Evolutionary conservation across 2,888 invertebrate species (phyloP), one percentile per base, ranked within the genome.

Genomic region (Brachyptera risi): DNA sequence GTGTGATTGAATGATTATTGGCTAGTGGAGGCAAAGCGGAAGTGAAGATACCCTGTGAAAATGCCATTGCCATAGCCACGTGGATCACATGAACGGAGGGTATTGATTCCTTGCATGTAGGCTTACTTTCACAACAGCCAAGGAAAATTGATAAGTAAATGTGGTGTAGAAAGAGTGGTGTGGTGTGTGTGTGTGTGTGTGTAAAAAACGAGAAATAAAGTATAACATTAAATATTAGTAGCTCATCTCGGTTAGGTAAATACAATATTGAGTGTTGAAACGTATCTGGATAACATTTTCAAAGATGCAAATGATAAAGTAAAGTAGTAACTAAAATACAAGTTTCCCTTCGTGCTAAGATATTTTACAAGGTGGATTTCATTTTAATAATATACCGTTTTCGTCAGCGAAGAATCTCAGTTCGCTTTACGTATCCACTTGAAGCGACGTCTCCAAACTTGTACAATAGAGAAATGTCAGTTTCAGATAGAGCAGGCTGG

Each of bases 401-500:
- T 54, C 54, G 54, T 54, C 54, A 37, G 24, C 37, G 35, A 19
- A 19, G 35, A 47, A 47, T 47, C 47, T 47, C 19, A 3, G 19
- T 44, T 44, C 44, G 7, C 44, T 44, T 21, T 11, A 44, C 9
- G 19, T 31, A n/a, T 44, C 44, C 44, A 17, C 54, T 54, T 35
- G 54, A 54, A 54, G 17, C 21, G n/a, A 54, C 54, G 54, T 54
- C 54, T 54, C 54, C 24, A 17, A 19, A 54, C 37, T 54, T 37
- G 54, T 37, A 54, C 54, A 54, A 54, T 54, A 54, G 54, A 21
- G 54, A 54, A 35, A 54, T 54, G 54, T 54, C 54, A 54, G 54
- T 54, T 54, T 54, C 54, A 54, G 54, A 31, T 37, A 31, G 54
- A 35, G 54, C 37, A 21, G 37, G 35, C 27, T 27, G 26, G 50